phyloP scores from a whole-genome alignment of 2,797 vertebrate genomes.

The Phataginus tetradactyla region DNA sequence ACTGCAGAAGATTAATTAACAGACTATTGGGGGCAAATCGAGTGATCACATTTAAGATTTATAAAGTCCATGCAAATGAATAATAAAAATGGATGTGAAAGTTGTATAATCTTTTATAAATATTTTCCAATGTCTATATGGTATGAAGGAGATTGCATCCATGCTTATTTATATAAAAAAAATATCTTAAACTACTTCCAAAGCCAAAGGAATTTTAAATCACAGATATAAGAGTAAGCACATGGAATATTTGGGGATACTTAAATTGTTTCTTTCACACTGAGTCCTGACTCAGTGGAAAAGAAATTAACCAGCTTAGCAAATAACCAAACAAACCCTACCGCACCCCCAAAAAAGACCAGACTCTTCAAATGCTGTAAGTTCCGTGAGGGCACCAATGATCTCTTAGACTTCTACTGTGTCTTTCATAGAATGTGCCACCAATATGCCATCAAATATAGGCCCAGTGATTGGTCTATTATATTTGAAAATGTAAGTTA shows the following conservation, averaged over 20 bases:
- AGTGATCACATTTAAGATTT: not conserved
- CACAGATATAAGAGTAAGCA: not conserved
- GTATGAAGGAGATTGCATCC: not conserved
- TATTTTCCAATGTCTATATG: not conserved
- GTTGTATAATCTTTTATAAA: not conserved
- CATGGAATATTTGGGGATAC: not conserved
- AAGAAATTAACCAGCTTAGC: not conserved
- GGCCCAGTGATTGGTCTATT: not conserved
- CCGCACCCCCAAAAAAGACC: not conserved
- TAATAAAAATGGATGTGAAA: not conserved
- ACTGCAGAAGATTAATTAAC: not conserved
- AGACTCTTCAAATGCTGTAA: not conserved
- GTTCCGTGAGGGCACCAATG: not conserved
- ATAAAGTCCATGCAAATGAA: not conserved
- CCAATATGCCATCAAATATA: not conserved
- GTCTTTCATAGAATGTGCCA: not conserved
- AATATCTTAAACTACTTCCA: not conserved
- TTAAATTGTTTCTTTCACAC: not conserved
- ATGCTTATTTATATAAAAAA: not conserved
- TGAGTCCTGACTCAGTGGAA: not conserved
- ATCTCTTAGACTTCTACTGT: not conserved
- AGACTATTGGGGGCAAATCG: not conserved
- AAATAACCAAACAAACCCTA: not conserved
- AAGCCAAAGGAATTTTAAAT: not conserved
- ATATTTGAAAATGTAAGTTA: not conserved